phyloP scores from a whole-genome alignment of 2,888 invertebrate species.

The Lochmaea crataegi region DNA sequence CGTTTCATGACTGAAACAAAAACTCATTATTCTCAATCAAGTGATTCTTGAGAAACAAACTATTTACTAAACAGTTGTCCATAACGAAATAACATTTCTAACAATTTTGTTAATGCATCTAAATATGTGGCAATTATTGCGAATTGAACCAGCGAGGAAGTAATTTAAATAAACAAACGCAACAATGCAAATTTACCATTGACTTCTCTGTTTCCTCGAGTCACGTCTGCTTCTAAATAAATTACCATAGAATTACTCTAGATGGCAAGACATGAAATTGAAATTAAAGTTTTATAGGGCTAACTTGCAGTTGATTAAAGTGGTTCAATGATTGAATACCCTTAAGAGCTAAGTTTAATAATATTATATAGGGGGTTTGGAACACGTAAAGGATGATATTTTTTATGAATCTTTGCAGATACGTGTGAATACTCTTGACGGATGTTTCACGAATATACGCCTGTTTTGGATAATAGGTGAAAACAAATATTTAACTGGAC shows the following conservation, averaged over 20 bases:
- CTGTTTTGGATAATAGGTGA: too few species aligned
- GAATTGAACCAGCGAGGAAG: constrained; percentile 7
- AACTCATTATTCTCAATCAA: too few species aligned
- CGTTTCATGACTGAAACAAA: too few species aligned
- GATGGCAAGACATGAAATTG: not conserved
- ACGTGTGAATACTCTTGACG: too few species aligned
- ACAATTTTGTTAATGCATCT: not conserved
- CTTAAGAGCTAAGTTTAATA: not conserved
- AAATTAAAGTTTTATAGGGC: not conserved
- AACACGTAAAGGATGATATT: too few species aligned
- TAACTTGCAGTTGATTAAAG: not conserved
- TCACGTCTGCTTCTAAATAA: not conserved
- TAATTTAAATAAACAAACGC: constrained; percentile 13
- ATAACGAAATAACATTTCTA: not conserved
- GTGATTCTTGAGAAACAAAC: too few species aligned
- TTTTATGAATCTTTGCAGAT: too few species aligned
- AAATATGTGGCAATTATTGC: not conserved
- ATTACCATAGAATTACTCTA: not conserved
- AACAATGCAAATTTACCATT: not conserved
- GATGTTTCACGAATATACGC: too few species aligned
- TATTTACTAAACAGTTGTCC: not conserved
- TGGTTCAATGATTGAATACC: not conserved
- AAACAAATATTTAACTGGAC: too few species aligned
- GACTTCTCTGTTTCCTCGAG: constrained; percentile 8
- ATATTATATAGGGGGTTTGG: not conserved